Conservation (phyloP, 2,113 vertebrate genomes). For the Sceloporus undulatus region DNA sequence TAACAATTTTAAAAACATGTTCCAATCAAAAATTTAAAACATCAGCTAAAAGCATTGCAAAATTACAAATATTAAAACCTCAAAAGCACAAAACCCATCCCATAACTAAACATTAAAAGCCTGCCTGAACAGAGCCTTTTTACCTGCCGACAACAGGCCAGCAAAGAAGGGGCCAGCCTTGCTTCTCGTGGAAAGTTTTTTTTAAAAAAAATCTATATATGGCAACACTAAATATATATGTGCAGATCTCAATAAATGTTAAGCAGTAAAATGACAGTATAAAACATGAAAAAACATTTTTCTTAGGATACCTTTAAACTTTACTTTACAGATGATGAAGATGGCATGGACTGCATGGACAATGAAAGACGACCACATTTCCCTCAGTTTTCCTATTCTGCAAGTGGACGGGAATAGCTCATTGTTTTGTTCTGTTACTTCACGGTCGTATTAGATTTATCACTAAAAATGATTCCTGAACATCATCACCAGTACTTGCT, state of each 20-base stretch:
- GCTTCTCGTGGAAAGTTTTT: background rate
- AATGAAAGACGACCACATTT: conserved; percentile 96
- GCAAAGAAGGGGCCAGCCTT: too few relatives aligned
- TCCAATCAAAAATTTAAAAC: too few relatives aligned
- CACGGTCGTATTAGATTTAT: conserved; percentile 80
- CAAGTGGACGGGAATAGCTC: conserved; percentile 94
- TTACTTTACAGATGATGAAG: conserved; percentile 89
- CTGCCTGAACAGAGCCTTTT: too few relatives aligned
- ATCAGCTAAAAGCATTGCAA: too few relatives aligned
- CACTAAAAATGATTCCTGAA: conserved; percentile 83
- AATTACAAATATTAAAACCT: too few relatives aligned
- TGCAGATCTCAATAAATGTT: background rate
- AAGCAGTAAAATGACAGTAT: background rate
- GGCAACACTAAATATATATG: background rate
- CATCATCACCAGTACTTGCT: conserved; percentile 78
- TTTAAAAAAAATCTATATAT: background rate
- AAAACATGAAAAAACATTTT: background rate
- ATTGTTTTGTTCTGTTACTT: conserved; percentile 73
- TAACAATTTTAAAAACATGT: too few relatives aligned
- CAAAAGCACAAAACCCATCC: too few relatives aligned
- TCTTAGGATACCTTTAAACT: conserved; percentile 44
- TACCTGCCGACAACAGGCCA: too few relatives aligned
- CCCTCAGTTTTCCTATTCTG: conserved; percentile 99
- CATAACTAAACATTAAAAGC: too few relatives aligned
- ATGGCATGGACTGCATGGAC: conserved; percentile 97